Conservation (phyloP, 2,888 invertebrate species). For the Actias luna region DNA sequence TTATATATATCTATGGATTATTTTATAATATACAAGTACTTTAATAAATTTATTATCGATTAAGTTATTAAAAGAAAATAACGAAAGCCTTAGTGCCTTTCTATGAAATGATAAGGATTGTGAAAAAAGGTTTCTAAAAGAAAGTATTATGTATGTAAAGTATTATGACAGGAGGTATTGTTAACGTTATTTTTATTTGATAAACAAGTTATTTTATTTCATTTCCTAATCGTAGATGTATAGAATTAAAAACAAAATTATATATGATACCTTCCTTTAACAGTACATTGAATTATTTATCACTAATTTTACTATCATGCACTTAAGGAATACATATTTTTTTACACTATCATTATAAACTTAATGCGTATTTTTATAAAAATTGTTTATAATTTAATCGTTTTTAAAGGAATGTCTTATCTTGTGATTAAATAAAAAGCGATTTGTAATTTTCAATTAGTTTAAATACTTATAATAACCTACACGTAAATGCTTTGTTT, state of each 20-base stretch:
- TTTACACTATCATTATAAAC: neutral
- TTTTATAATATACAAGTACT: neutral
- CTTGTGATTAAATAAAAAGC: neutral
- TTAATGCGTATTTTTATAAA: neutral
- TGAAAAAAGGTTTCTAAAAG: slow-evolving; percentile 20
- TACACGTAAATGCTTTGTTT: neutral
- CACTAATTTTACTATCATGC: neutral
- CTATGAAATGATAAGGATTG: neutral
- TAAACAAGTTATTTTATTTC: slow-evolving; percentile 14
- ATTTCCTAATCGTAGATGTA: neutral
- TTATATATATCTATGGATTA: neutral
- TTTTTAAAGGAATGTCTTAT: neutral
- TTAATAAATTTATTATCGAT: neutral
- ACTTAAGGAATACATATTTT: neutral
- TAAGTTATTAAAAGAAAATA: neutral
- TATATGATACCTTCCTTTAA: neutral
- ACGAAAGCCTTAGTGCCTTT: neutral
- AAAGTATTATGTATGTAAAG: neutral
- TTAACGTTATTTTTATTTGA: slow-evolving; percentile 8
- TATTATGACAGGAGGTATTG: slow-evolving; percentile 4
- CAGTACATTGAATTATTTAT: neutral
- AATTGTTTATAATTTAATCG: neutral
- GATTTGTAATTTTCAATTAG: neutral
- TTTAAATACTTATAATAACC: neutral
- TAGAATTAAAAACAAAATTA: neutral